These are phyloP conservation scores for Trissolcus japonicus DNA, from an alignment of 2,888 invertebrate genomes.

Conservation along the genomic window DNA sequence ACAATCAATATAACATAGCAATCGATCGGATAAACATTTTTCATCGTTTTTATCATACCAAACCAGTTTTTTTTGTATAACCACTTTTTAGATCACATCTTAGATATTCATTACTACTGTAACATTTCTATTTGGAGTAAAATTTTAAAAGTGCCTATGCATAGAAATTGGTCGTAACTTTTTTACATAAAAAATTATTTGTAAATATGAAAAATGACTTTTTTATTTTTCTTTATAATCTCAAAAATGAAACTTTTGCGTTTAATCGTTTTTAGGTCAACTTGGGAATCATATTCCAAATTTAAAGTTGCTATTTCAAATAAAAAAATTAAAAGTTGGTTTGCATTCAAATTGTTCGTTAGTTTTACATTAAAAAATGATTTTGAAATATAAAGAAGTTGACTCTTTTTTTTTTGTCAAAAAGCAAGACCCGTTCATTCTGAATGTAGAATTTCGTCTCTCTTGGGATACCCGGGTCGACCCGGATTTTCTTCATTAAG, in stretches of 20 bases:
- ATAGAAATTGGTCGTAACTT: no score
- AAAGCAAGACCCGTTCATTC: slow-evolving; percentile 41
- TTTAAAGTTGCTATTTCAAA: no score
- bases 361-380: not conserved
- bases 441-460: slow-evolving; percentile 50
- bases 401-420: not conserved
- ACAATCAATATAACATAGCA: slow-evolving; percentile 50
- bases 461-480: slow-evolving; percentile 49
- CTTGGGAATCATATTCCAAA: no score
- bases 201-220: not conserved
- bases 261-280: no score
- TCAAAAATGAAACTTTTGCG: not conserved
- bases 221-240: not conserved
- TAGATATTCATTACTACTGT: no score
- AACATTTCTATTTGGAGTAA: no score
- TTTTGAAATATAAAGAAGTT: not conserved
- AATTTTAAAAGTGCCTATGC: not conserved
- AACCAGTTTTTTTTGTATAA: not conserved
- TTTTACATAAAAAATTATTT: no score
- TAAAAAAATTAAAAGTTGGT: no score
- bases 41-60: not conserved
- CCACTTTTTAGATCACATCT: no score
- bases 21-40: slow-evolving; percentile 13
- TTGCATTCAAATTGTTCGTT: not conserved
- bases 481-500: slow-evolving; percentile 54